A percentile compares a stretch with the other conserved stretches of the same genome.
Evolutionary conservation across 1,140 invertebrate species (phyloP).

Genomic region (Drosophila chauvacae): DNA sequence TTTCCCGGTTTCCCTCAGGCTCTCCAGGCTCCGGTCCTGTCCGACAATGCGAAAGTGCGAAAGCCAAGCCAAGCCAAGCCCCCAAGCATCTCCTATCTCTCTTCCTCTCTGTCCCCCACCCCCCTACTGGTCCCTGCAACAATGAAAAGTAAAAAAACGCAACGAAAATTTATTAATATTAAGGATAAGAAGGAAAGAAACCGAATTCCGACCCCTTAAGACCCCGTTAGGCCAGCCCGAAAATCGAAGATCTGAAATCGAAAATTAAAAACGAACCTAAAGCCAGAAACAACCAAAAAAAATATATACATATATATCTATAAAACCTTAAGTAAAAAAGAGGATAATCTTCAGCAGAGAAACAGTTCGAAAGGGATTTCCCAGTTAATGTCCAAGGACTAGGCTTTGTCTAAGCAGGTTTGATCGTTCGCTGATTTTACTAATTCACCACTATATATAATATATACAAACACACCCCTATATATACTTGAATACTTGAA

Average conservation of each 20-base stretch:
- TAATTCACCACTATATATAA: slow-evolving; percentile 40
- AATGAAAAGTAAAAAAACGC: not conserved
- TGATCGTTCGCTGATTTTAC: slow-evolving; percentile 83
- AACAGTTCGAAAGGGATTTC: slow-evolving; percentile 17
- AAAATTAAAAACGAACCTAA: slow-evolving; percentile 31
- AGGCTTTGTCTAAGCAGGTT: slow-evolving; percentile 61
- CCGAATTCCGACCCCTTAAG: slow-evolving; percentile 4
- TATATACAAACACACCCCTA: slow-evolving; percentile 9
- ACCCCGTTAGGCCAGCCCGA: slow-evolving; percentile 19
- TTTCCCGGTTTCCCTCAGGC: slow-evolving; percentile 5
- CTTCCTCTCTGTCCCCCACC: not conserved
- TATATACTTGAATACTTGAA: slow-evolving; percentile 25
- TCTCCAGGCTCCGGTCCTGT: slow-evolving; percentile 5
- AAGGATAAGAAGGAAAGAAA: slow-evolving; percentile 4
- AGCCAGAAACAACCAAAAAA: slow-evolving; percentile 21
- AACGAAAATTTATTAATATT: slow-evolving; percentile 11
- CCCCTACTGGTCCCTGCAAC: not conserved
- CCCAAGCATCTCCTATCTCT: slow-evolving; percentile 9
- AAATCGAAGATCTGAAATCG: not conserved
- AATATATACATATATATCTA: slow-evolving; percentile 4
- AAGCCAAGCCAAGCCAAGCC: not conserved
- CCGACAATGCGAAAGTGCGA: slow-evolving; percentile 1
- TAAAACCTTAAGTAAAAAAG: slow-evolving; percentile 4
- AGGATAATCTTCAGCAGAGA: slow-evolving; percentile 4
- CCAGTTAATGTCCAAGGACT: slow-evolving; percentile 55